A percentile compares a stretch with the other conserved stretches of the same genome.
These are phyloP conservation scores for Bos taurus DNA, from an alignment of 2,113 vertebrate species.

Conservation along the genomic window ARS-UCD2.0 NC_037347.1:49342501-49343000, in stretches of 20 bases:
- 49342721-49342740: neutral
- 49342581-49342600: neutral
- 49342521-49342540: neutral
- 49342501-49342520: neutral
- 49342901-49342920: neutral
- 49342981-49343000: neutral
- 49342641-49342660: neutral
- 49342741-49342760: neutral
- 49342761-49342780: neutral
- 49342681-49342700: neutral
- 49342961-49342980: neutral
- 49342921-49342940: neutral
- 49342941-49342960: neutral
- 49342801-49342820: neutral
- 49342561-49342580: neutral
- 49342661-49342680: neutral
- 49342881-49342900: fast-evolving
- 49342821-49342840: neutral
- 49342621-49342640: neutral
- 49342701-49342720: neutral
- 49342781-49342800: neutral
- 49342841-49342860: neutral
- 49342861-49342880: neutral
- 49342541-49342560: neutral
- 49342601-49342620: neutral